Conservation (phyloP, 2,797 vertebrate species). For the Eulemur rubriventer region DNA sequence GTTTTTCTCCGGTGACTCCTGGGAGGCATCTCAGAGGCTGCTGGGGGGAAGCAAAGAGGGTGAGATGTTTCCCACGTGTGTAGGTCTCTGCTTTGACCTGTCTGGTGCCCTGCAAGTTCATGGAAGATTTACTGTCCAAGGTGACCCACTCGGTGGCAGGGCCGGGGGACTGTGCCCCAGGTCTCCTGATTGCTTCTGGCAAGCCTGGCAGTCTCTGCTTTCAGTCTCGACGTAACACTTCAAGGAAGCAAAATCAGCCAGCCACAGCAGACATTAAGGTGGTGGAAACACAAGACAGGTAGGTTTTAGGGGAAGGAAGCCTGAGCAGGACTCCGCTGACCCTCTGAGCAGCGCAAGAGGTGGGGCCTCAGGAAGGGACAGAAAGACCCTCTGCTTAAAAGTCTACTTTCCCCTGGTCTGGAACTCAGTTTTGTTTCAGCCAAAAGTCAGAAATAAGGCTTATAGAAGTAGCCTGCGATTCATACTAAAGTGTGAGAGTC, state of each 20-base stretch:
- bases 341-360: not conserved
- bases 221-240: not conserved
- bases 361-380: not conserved
- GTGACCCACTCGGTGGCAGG: not conserved
- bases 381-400: not conserved
- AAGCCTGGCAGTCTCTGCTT: not conserved
- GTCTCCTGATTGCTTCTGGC: not conserved
- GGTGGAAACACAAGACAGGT: not conserved
- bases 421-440: not conserved
- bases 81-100: not conserved
- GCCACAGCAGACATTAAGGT: not conserved
- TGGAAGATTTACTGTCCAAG: not conserved
- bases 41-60: not conserved
- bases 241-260: not conserved
- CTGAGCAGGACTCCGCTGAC: not conserved
- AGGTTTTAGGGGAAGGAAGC: not conserved
- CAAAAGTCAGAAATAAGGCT: not conserved
- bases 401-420: not conserved
- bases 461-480: not conserved
- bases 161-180: not conserved
- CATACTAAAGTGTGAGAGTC: not conserved
- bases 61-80: not conserved
- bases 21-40: not conserved
- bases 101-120: not conserved
- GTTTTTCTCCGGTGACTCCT: not conserved